Evolutionary conservation across 2,113 vertebrate genomes (phyloP).

Genomic region (Hiodon tergisus): DNA sequence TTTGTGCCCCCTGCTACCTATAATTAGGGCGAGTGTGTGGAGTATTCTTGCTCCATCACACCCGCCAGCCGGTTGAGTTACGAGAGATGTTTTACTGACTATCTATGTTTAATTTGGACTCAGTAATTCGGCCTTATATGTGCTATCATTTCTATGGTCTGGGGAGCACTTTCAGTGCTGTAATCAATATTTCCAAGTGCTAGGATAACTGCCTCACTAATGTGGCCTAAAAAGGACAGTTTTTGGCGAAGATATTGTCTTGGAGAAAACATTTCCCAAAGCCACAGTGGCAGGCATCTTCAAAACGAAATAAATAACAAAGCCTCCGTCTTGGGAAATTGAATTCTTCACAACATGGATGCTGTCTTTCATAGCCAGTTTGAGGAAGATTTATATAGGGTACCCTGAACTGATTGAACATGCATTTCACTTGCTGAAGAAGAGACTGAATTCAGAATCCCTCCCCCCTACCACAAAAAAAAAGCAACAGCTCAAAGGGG

Average conservation of each 20-base stretch:
- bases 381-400: too few relatives aligned
- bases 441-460: too few relatives aligned
- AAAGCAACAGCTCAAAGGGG: too few relatives aligned
- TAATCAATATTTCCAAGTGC: neutral
- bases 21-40: neutral
- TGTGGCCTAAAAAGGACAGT: neutral
- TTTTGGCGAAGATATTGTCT: conserved; percentile 1
- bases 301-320: too few relatives aligned
- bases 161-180: neutral
- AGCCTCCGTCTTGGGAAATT: too few relatives aligned
- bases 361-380: too few relatives aligned
- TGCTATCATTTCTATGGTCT: neutral
- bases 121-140: neutral
- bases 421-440: too few relatives aligned
- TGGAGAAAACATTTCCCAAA: neutral
- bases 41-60: neutral
- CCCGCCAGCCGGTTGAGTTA: neutral
- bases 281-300: too few relatives aligned
- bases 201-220: neutral
- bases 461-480: too few relatives aligned
- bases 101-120: conserved; percentile 9
- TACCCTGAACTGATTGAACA: too few relatives aligned
- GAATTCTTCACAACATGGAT: too few relatives aligned
- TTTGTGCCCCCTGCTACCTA: conserved; percentile 1
- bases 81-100: neutral